A percentile compares a stretch with the other conserved stretches of the same genome.
Conservation (phyloP, 2,113 vertebrate genomes). For the Pterophyllum scalare region DNA sequence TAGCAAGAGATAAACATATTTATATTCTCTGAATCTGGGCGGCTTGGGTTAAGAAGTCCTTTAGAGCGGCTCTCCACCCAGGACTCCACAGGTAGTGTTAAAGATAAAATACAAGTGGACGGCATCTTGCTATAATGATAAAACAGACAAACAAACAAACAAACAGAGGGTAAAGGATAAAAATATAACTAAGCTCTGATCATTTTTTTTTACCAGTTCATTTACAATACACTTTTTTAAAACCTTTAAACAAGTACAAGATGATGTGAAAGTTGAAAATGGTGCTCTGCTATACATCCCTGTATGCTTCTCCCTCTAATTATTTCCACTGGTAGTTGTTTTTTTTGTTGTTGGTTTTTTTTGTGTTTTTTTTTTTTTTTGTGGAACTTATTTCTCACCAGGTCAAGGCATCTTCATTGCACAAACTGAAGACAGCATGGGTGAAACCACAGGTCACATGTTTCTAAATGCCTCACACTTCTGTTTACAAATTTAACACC, state of each 20-base stretch:
- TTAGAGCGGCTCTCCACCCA: conserved; percentile 64
- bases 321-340: conserved; percentile 51
- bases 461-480: conserved; percentile 64
- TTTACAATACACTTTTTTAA: conserved; percentile 56
- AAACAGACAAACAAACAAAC: conserved; percentile 47
- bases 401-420: conserved; percentile 71
- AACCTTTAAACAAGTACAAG: conserved; percentile 51
- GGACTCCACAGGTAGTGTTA: conserved; percentile 79
- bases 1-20: conserved; percentile 82
- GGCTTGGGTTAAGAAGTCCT: conserved; percentile 68
- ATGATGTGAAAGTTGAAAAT: conserved; percentile 54
- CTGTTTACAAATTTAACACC: conserved; percentile 57
- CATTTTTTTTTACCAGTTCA: conserved; percentile 34
- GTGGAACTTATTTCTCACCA: conserved; percentile 44
- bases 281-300: conserved; percentile 74
- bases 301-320: conserved; percentile 60
- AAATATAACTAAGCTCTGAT: conserved; percentile 65
- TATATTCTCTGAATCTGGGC: conserved; percentile 73
- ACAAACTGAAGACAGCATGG: conserved; percentile 58
- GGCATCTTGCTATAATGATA: conserved; percentile 70
- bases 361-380: conserved; percentile 41
- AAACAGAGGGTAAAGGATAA: conserved; percentile 57
- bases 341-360: conserved; percentile 3
- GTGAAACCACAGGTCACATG: conserved; percentile 66
- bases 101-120: conserved; percentile 71